Evolutionary conservation across 1,140 invertebrate species (phyloP).

Genomic region (Procambarus virginalis): DNA sequence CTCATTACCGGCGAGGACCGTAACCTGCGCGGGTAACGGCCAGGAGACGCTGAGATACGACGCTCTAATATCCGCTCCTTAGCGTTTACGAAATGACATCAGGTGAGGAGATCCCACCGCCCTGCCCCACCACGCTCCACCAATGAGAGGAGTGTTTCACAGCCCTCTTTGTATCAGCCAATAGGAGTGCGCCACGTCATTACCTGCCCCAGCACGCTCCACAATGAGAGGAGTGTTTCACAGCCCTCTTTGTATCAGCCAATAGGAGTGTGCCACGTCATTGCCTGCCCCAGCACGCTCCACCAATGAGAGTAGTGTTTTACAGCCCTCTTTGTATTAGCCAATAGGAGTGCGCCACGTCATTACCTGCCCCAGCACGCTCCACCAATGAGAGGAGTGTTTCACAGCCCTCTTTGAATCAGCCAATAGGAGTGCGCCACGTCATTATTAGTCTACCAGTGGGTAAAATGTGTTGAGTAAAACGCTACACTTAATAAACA

Average conservation of each 20-base stretch:
- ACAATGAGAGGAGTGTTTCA: not conserved
- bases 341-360: too few relatives aligned
- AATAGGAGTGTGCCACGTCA: not conserved
- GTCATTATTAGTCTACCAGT: not conserved
- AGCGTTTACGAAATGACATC: not conserved
- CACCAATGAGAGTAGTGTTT: not conserved
- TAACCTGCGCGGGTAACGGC: not conserved
- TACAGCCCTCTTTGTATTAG: too few relatives aligned
- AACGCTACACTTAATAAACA: too few relatives aligned
- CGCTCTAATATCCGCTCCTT: constrained; percentile 29
- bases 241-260: not conserved
- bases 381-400: too few relatives aligned
- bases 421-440: not conserved
- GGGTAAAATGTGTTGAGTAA: not conserved
- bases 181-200: too few relatives aligned
- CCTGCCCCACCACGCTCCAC: not conserved
- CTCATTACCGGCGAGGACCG: constrained; percentile 25
- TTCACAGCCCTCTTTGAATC: not conserved
- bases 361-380: too few relatives aligned
- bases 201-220: too few relatives aligned
- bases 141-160: not conserved
- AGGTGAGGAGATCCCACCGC: not conserved
- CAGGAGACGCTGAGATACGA: constrained; percentile 24
- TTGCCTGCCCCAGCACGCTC: not conserved
- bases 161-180: too few relatives aligned